Evolutionary conservation across 2,797 vertebrate genomes (phyloP), one percentile per base, ranked within the genome.

Genomic region (Miichthys miiuy): DNA sequence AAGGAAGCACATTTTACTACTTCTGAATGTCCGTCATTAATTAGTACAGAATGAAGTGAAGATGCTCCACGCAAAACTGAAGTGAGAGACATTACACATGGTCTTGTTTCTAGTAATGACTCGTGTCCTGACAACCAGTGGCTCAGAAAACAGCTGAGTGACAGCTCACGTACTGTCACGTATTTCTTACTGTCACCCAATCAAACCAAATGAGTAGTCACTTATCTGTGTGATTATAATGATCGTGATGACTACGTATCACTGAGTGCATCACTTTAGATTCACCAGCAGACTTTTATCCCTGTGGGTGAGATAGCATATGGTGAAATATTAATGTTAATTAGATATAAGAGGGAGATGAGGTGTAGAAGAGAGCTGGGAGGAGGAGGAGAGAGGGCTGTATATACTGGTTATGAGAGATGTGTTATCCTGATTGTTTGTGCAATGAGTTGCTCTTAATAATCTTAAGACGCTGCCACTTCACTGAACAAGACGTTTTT

Each of bases 391-490:
- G 27, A 18, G 14, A 61, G 47, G 63, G 60, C 64, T 64, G 18
- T 25, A 58, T 44, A 63, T 57, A 6, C 21, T 61, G 67, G 75
- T 73, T 73, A 18, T 41, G 57, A 50, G 48, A 61, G 55, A 44
- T 58, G 21, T 30, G 21, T 68, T 23, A 38, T 5, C 12, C 23
- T 23, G 51, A 44, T 5, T 13, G 17, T 66, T 42, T 51, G 18
- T 52, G 48, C 50, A 57, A 58, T 38, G 57, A 46, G 55, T 48
- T 62, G 30, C 56, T 74, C 70, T 57, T 44, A 58, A 72, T 11
- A 10, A 56, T 57, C 46, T 44, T 44, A 79, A 71, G 41, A 79
- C 68, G 56, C 72, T 70, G 52, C 69, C 14, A 54, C 18, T 69
- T 71, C 48, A 54, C 62, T 42, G 23, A 79, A 34, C 54, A 48